Evolutionary conservation across 2,113 vertebrate species (phyloP), one percentile per base, ranked within the genome.

Genomic region (Pholis gunnellus): DNA sequence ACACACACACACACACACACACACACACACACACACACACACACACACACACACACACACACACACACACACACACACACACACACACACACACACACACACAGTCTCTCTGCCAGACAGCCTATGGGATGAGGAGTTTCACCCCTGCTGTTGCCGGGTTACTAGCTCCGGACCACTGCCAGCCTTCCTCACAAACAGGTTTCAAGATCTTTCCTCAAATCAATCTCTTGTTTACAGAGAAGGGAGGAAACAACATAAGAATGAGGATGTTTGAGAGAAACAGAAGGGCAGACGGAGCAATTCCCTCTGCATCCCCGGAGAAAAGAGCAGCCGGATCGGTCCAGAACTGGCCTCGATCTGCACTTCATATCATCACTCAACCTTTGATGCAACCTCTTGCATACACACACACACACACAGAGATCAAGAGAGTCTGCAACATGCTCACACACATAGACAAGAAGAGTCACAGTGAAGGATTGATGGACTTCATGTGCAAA

Each of bases 101-200:
- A n/a, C 20, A 52, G 74, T 42, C 65, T 70, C 68, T 70, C 68
- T 83, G 81, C 83, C 90, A 91, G 90, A 90, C 91, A 92, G 91
- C 79, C 91, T 91, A 75, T 86, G 79, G 89, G 90, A 91, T 92
- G 83, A 89, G 87, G 89, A 89, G 63, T 82, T 91, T 82, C 61
- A 89, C 74, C 80, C 71, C 74, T 83, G 87, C 83, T 86, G 92
- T 94, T 93, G 89, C 93, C 64, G 84, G 91, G 94, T 89, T 93
- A 92, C 93, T 84, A 75, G 78, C 82, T 88, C 81, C 75, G 4
- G 84, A 92, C 87, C 81, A 79, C 70, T 76, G 91, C 84, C 87
- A 71, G 76, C 75, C 77, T n/a, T 34, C 31, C 29, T 17, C 31
- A 9, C 67, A 25, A 9, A 7, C 8, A 66, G 74, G 50, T 75